A percentile compares a stretch with the other conserved stretches of the same genome.
These are phyloP conservation scores for Lamprologus tigripictilis DNA, from an alignment of 2,113 vertebrate species.

Conservation along the genomic window DNA sequence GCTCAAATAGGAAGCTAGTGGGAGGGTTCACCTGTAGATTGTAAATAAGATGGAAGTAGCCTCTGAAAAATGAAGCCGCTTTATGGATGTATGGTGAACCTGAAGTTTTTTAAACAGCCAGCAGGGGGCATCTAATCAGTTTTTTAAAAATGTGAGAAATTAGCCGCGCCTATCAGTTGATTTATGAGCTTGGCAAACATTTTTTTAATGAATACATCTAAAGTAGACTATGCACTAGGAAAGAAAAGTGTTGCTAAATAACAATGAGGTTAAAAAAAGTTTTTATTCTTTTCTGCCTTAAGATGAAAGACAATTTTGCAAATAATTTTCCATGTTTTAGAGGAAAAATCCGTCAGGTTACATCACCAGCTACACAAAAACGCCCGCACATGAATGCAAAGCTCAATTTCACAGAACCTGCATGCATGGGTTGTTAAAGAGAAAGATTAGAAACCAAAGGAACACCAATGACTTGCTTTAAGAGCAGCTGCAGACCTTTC, in stretches of 20 bases:
- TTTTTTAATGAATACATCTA: background rate
- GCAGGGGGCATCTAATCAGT: background rate
- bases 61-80: background rate
- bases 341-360: rapidly evolving
- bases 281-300: background rate
- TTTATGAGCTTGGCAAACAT: background rate
- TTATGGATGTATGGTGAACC: background rate
- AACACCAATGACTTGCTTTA: background rate
- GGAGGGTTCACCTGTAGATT: background rate
- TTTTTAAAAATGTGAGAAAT: background rate
- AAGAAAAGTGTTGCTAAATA: background rate
- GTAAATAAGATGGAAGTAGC: background rate
- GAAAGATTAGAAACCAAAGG: background rate
- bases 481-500: background rate
- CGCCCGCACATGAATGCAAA: rapidly evolving
- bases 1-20: rapidly evolving
- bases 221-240: rapidly evolving
- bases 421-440: background rate
- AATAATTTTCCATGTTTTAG: background rate
- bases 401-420: background rate
- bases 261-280: background rate
- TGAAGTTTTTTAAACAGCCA: background rate
- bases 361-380: background rate
- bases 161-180: rapidly evolving
- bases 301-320: background rate